Evolutionary conservation across 2,797 vertebrate genomes (phyloP), one percentile per base, ranked within the genome.

Genomic region (Manis pentadactyla): DNA sequence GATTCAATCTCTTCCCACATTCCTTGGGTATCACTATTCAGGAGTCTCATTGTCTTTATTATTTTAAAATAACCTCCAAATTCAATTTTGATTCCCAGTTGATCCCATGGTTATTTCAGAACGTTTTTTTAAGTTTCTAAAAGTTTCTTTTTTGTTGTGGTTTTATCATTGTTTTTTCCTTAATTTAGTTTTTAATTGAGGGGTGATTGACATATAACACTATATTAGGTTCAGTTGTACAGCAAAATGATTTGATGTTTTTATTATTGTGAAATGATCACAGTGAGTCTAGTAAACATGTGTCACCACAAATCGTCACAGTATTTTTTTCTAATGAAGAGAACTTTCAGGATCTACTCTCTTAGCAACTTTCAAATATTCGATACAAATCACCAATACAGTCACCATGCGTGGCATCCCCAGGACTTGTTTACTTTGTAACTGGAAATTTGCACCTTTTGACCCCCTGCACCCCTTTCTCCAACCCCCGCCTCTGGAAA

Each of bases 11-110:
- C 18, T 9, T 19, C 39, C 29, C 63, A 11, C 0, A 12, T 11
- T 25, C 51, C 23, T 3, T 7, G 31, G 42, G 66, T 21, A 13
- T 84, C 1, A 0, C 46, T 21, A 0, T 31, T 2, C 17, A 27
- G 29, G 1, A 2, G 6, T 23, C 34, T 29, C 11, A 0, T 13
- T 4, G 9, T 31, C 18, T 3, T 46, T 13, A 25, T 37, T 1
- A 15, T 17, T 39, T 71, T 57, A 31, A 25, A 71, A 42, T 19
- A 15, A 37, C 64, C 31, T 79, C 57, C 49, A 8, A 23, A 42
- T 5, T 31, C 31, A 1, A 39, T 81, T 75, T 59, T 27, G 29
- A 25, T 37, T 77, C 23, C 51, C 49, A 1, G 53, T 55, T 37
- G 19, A 55, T 31, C 23, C 39, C 14, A 4, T 25, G 31, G 51